phyloP scores from a whole-genome alignment of 2,888 invertebrate genomes.

The Strigamia maritima region DNA sequence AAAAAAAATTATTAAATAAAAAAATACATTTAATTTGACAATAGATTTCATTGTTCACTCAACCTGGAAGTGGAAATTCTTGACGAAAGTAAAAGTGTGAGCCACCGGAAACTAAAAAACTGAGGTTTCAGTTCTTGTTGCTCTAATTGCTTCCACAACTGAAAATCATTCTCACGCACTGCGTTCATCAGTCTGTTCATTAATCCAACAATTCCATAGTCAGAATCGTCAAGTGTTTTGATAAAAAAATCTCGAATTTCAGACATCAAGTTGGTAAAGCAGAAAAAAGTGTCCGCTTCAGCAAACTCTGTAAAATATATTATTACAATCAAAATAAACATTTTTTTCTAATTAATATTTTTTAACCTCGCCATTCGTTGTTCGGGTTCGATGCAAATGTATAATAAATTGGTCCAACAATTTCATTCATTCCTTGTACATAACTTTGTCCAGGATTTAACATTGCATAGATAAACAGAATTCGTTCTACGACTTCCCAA shows the following conservation, averaged over 20 bases:
- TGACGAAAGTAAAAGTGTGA: slow-evolving; percentile 91
- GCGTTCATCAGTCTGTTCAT: slow-evolving; percentile 77
- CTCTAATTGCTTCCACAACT: slow-evolving; percentile 72
- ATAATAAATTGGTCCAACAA: slow-evolving; percentile 96
- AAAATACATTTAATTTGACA: not conserved
- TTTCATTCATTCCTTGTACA: slow-evolving; percentile 98
- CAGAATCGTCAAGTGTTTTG: slow-evolving; percentile 88
- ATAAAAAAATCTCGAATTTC: slow-evolving; percentile 98
- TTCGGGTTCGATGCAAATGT: slow-evolving; percentile 89
- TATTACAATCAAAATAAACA: slow-evolving; percentile 37
- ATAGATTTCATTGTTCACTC: slow-evolving; percentile 42
- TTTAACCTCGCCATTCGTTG: slow-evolving; percentile 69
- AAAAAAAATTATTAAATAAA: not conserved
- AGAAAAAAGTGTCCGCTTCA: slow-evolving; percentile 96
- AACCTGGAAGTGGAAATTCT: slow-evolving; percentile 88
- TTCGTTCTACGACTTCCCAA: slow-evolving; percentile 97
- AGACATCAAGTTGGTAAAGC: slow-evolving; percentile 96
- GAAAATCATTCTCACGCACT: slow-evolving; percentile 71
- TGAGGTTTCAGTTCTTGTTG: slow-evolving; percentile 87
- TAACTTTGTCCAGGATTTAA: slow-evolving; percentile 92
- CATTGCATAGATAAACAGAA: slow-evolving; percentile 95
- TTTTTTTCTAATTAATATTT: slow-evolving; percentile 23
- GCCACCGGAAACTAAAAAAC: slow-evolving; percentile 96
- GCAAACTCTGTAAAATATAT: slow-evolving; percentile 68
- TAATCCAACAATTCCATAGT: slow-evolving; percentile 84